A percentile compares a stretch with the other conserved stretches of the same genome.
These are phyloP conservation scores for Drosophila gaucha DNA, from an alignment of 2,888 invertebrate genomes.

Conservation along the genomic window DNA sequence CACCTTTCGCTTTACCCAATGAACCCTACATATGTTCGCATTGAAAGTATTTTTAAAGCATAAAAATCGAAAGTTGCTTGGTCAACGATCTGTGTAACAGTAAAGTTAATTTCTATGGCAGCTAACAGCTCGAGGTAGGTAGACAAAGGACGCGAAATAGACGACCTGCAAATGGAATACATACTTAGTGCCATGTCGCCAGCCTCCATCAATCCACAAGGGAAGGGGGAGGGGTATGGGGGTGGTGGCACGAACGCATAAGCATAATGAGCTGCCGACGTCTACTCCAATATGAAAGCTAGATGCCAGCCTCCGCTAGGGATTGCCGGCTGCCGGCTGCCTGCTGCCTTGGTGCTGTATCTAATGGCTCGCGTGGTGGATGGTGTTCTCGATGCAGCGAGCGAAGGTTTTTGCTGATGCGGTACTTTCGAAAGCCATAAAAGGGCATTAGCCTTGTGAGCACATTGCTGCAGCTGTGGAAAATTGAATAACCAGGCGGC, in stretches of 20 bases:
- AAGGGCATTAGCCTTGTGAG: slow-evolving; percentile 74
- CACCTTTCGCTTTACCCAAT: too few relatives aligned
- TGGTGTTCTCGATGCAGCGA: slow-evolving; percentile 8
- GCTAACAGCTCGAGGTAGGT: slow-evolving; percentile 19
- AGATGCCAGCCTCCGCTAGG: slow-evolving; percentile 12
- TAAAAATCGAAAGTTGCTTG: slow-evolving; percentile 41
- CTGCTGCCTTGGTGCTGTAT: slow-evolving; percentile 41
- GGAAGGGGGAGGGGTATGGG: background rate
- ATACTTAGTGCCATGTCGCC: slow-evolving; percentile 37
- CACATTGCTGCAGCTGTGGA: slow-evolving; percentile 54
- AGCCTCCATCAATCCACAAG: slow-evolving; percentile 2
- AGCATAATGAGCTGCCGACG: slow-evolving; percentile 68
- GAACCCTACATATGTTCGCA: background rate
- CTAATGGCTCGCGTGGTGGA: slow-evolving; percentile 58
- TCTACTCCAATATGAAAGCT: slow-evolving; percentile 14
- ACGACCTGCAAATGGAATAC: slow-evolving; percentile 57
- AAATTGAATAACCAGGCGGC: slow-evolving; percentile 68
- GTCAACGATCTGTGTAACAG: slow-evolving; percentile 50
- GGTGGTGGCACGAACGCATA: slow-evolving; percentile 34
- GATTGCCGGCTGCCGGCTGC: slow-evolving; percentile 4
- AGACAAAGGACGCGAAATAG: slow-evolving; percentile 35
- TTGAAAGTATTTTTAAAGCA: slow-evolving; percentile 1
- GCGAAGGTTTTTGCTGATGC: slow-evolving; percentile 58
- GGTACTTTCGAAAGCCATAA: slow-evolving; percentile 75
- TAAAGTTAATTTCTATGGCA: slow-evolving; percentile 42